These are phyloP conservation scores for Argyresthia albistria DNA, from an alignment of 2,888 invertebrate species.

Conservation along the genomic window DNA sequence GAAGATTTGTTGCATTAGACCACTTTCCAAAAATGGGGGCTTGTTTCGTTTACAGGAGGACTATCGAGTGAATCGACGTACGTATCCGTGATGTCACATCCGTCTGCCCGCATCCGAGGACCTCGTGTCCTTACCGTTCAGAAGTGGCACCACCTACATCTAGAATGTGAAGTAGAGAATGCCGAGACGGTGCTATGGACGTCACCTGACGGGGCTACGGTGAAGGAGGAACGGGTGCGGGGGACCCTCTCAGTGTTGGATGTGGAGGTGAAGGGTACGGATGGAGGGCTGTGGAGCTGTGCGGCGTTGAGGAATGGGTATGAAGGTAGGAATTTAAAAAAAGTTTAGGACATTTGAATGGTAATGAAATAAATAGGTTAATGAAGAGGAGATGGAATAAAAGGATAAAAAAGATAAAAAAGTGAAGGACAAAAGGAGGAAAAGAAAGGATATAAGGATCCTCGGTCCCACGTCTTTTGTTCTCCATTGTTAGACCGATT, in stretches of 20 bases:
- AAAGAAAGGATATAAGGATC: too few species aligned
- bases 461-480: too few species aligned
- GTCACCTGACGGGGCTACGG: slow-evolving; percentile 20
- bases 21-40: too few species aligned
- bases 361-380: neutral
- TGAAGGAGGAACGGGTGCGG: slow-evolving; percentile 18
- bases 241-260: slow-evolving; percentile 26
- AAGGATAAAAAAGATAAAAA: too few species aligned
- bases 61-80: slow-evolving; percentile 26
- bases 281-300: slow-evolving; percentile 42
- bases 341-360: too few species aligned
- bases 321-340: slow-evolving; percentile 24
- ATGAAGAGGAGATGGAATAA: too few species aligned
- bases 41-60: slow-evolving; percentile 36
- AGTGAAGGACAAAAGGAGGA: too few species aligned
- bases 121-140: slow-evolving; percentile 28
- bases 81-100: slow-evolving; percentile 27
- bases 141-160: slow-evolving; percentile 20
- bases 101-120: slow-evolving; percentile 43
- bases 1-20: too few species aligned
- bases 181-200: slow-evolving; percentile 32
- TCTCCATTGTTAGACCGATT: too few species aligned
- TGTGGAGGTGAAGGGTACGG: slow-evolving; percentile 25
- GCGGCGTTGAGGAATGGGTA: slow-evolving; percentile 24
- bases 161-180: slow-evolving; percentile 39